Conservation (phyloP, 2,113 vertebrate genomes). For the Ardeotis arabs region DNA sequence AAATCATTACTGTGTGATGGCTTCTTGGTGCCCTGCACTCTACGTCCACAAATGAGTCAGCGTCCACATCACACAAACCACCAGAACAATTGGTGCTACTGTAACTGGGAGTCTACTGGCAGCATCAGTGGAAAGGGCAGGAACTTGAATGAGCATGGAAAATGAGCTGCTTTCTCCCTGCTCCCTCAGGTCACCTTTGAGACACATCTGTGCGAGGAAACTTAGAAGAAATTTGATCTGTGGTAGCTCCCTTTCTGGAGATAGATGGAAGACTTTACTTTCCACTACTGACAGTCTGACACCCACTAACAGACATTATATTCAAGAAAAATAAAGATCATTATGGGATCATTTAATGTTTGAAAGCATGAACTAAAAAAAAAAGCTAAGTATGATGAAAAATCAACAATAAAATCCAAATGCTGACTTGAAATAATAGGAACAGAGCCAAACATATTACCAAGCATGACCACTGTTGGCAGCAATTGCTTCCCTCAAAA, state of each 20-base stretch:
- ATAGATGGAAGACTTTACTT: background rate
- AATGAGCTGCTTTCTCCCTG: background rate
- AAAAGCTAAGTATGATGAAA: background rate
- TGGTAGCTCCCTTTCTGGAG: background rate
- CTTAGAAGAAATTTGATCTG: background rate
- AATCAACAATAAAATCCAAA: constrained; percentile 18
- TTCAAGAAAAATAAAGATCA: background rate
- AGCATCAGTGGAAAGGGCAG: background rate
- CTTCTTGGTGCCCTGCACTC: background rate
- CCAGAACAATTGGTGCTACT: constrained; percentile 31
- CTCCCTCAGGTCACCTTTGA: constrained; percentile 6
- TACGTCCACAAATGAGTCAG: background rate
- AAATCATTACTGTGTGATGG: background rate
- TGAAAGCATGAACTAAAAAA: background rate
- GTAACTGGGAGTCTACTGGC: background rate
- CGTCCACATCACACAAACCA: constrained; percentile 32
- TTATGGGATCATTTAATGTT: background rate
- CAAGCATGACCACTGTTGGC: background rate
- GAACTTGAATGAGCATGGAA: background rate
- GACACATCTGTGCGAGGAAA: background rate
- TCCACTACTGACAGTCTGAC: background rate
- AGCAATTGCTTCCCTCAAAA: constrained; percentile 13
- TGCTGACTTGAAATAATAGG: background rate
- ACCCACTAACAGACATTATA: background rate
- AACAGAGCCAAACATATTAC: background rate